Evolutionary conservation across 2,797 vertebrate species (phyloP), one percentile per base, ranked within the genome.

Genomic region (Hybognathus amarus): DNA sequence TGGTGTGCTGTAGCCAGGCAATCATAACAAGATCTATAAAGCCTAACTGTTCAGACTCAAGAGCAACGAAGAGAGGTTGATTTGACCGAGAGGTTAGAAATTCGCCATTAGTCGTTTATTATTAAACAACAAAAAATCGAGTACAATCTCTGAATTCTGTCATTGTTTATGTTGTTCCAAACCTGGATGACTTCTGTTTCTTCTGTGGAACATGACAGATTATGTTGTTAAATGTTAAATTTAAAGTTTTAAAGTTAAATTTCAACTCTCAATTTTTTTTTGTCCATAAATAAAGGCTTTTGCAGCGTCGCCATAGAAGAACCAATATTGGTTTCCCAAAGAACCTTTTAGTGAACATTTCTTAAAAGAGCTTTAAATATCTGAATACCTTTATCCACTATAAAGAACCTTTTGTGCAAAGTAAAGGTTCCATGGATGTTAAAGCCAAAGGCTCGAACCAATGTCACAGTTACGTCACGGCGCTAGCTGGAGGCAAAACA

Each of bases 11-110:
- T 50, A 61, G 24, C 22, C 2, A 9, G 8, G 18, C 59, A 52
- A 52, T 74, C 50, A 86, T 33, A 83, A 54, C 71, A 59, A 83
- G 27, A 70, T 68, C 20, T 56, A 61, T 69, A 47, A 70, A 79
- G 3, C n/a, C 47, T 40, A 27, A 54, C 77, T 75, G 50, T 78
- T 79, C 52, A 80, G 69, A 70, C 71, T 69, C 17, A 40, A 82
- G 52, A 36, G 47, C n/a, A 75, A 71, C 24, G 22, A 17, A 80
- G 76, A 84, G 36, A 63, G 81, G 54, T 47, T 80, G 7, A 40
- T 59, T 52, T 71, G n/a, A 71, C 66, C 71, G 20, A 4, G n/a
- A 38, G 64, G 64, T 79, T 52, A 68, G 47, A 52, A 13, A 68
- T 38, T 68, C 6, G 0, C 63, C 24, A 70, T 61, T 54, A 47